Conservation (phyloP, 2,113 vertebrate genomes). For the Eulemur rufifrons region DNA sequence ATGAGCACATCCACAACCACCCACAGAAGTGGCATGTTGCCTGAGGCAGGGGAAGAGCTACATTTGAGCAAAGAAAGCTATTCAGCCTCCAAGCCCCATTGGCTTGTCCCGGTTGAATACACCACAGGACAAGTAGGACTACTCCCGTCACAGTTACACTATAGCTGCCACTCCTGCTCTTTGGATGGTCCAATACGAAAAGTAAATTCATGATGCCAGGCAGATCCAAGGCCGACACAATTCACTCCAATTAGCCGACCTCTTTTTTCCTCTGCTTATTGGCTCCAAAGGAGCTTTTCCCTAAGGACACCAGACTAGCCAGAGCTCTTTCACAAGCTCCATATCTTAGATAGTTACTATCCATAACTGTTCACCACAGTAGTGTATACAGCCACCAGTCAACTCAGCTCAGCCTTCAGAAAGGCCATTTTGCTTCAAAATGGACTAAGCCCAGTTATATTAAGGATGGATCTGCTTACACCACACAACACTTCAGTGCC, state of each 20-base stretch:
- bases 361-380: neutral
- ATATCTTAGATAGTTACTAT: neutral
- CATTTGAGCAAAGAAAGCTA: slow-evolving; percentile 32
- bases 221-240: slow-evolving; percentile 65
- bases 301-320: slow-evolving; percentile 51
- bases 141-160: neutral
- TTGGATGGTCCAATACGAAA: neutral
- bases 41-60: slow-evolving; percentile 37
- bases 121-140: neutral
- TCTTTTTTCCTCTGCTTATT: slow-evolving; percentile 53
- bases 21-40: slow-evolving; percentile 19
- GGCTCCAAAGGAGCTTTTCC: slow-evolving; percentile 41
- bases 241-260: slow-evolving; percentile 69
- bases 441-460: neutral
- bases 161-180: neutral
- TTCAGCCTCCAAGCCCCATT: slow-evolving; percentile 39
- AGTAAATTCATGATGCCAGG: slow-evolving; percentile 72
- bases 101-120: slow-evolving; percentile 33
- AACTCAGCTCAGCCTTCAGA: neutral
- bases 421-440: neutral
- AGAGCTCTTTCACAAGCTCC: neutral
- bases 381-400: neutral
- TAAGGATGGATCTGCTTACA: neutral
- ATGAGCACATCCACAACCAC: neutral
- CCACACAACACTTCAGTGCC: neutral